Evolutionary conservation across 2,113 vertebrate species (phyloP).

Genomic region (Anolis sagrei): DNA sequence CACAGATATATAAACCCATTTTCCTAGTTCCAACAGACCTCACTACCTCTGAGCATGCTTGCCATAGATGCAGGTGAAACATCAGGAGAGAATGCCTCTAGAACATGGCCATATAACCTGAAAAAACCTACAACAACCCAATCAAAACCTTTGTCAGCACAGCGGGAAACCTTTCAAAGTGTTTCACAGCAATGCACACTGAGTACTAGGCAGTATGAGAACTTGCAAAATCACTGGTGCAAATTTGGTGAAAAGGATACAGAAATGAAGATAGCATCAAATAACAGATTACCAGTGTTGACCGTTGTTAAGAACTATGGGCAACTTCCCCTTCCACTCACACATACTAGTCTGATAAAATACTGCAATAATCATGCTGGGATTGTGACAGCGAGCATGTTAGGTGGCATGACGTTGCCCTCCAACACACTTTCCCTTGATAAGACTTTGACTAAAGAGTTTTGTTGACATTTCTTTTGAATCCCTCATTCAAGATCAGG

Average conservation of each 20-base stretch:
- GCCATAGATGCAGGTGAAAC: too few relatives aligned
- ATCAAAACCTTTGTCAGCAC: neutral
- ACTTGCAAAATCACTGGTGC: neutral
- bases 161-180: neutral
- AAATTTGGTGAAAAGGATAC: neutral
- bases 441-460: neutral
- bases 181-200: neutral
- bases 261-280: neutral
- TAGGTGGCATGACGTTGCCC: neutral
- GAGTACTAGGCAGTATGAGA: neutral
- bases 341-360: neutral
- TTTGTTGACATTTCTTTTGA: slow-evolving; percentile 2
- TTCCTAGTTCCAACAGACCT: too few relatives aligned
- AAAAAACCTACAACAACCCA: too few relatives aligned
- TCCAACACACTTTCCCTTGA: neutral
- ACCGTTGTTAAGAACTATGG: neutral
- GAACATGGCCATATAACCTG: too few relatives aligned
- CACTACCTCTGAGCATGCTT: too few relatives aligned
- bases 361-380: neutral
- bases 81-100: too few relatives aligned
- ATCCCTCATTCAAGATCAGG: neutral
- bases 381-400: neutral
- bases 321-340: neutral
- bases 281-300: neutral
- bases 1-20: too few relatives aligned